Percentiles rank a stretch among this genome's conserved stretches.
These are phyloP conservation scores for Pangasius larnaudii DNA, from an alignment of 2,797 vertebrate genomes.

Conservation along the genomic window DNA sequence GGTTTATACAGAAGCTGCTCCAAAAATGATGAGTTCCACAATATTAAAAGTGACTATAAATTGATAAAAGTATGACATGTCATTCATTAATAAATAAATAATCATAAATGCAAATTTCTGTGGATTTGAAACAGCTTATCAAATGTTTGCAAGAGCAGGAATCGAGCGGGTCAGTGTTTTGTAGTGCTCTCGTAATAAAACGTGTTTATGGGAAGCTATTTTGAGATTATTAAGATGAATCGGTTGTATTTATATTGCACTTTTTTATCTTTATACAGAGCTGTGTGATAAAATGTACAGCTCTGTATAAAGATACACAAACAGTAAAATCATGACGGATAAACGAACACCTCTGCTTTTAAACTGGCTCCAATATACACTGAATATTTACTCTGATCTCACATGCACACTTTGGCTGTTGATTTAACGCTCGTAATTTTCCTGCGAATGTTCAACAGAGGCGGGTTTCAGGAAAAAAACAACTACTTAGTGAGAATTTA, in stretches of 20 bases:
- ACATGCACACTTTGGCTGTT: background rate
- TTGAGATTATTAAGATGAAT: constrained; percentile 18
- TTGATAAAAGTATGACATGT: background rate
- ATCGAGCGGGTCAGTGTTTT: background rate
- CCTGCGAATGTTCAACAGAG: background rate
- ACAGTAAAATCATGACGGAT: constrained; percentile 20
- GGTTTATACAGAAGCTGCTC: background rate
- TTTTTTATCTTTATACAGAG: background rate
- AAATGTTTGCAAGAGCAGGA: background rate
- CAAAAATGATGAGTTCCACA: background rate
- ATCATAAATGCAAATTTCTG: background rate
- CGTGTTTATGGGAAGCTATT: background rate
- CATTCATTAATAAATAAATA: background rate
- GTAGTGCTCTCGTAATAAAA: background rate
- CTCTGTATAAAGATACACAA: constrained; percentile 34
- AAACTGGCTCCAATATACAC: background rate
- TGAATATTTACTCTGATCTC: constrained; percentile 28
- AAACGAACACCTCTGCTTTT: constrained; percentile 5
- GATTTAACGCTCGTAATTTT: constrained; percentile 10
- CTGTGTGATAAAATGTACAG: constrained; percentile 39
- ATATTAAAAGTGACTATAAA: background rate
- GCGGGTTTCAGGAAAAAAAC: background rate
- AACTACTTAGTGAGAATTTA: background rate
- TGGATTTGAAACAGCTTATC: background rate
- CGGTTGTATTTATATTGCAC: constrained; percentile 48